Percentiles rank a stretch among this genome's conserved stretches.
Conservation (phyloP, 2,113 vertebrate species). For the Cinclus mexicanus region DNA sequence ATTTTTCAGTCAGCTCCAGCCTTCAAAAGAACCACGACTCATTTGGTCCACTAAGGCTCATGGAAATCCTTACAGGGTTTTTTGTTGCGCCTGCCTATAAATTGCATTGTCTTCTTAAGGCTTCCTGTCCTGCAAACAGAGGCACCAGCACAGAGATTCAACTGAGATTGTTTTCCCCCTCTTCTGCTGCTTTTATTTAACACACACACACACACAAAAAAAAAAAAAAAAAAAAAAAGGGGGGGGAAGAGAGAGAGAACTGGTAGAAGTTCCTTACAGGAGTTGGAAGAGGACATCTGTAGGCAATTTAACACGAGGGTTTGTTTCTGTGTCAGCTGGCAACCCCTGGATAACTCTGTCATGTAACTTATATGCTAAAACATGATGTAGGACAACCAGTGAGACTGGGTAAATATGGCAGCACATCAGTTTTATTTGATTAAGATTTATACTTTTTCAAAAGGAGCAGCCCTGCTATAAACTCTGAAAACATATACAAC, state of each 20-base stretch:
- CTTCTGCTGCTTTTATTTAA: constrained; percentile 67
- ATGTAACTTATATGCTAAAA: constrained; percentile 64
- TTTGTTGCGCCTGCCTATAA: background rate
- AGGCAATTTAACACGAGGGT: constrained; percentile 65
- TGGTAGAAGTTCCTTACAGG: constrained; percentile 55
- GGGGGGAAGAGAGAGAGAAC: background rate
- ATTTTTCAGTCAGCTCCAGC: constrained; percentile 31
- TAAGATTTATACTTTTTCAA: constrained; percentile 41
- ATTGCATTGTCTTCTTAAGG: constrained; percentile 48
- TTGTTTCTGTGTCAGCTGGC: constrained; percentile 69
- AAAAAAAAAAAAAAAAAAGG: background rate
- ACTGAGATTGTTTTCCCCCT: constrained; percentile 47
- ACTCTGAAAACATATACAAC: background rate
- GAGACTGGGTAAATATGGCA: constrained; percentile 55
- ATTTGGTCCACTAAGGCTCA: constrained; percentile 30
- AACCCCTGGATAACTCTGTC: constrained; percentile 66
- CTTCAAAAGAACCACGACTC: background rate
- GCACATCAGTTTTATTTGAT: constrained; percentile 53
- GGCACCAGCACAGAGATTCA: constrained; percentile 51
- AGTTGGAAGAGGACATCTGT: constrained; percentile 63
- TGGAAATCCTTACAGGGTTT: constrained; percentile 19
- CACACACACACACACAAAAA: background rate
- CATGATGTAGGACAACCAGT: constrained; percentile 66
- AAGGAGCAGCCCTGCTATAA: background rate
- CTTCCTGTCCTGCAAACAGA: constrained; percentile 54